A percentile compares a stretch with the other conserved stretches of the same genome.
Conservation (phyloP, 1,140 invertebrate species). For the Lasioglossum albipes region DNA sequence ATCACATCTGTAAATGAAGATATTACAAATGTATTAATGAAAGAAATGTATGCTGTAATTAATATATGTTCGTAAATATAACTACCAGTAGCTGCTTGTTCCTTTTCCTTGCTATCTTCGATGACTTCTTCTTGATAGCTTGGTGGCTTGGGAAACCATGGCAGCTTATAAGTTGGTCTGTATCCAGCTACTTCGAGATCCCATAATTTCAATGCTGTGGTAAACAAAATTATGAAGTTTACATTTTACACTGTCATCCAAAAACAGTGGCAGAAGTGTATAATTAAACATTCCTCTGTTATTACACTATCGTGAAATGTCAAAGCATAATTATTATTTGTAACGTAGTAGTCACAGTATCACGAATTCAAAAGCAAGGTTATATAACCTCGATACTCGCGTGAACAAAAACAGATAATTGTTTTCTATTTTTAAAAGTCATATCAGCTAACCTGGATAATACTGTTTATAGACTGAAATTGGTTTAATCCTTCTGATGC, state of each 20-base stretch:
- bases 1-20: constrained; percentile 74
- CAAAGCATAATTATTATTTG: neutral
- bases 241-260: neutral
- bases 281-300: neutral
- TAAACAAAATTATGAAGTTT: neutral
- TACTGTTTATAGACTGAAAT: constrained; percentile 23
- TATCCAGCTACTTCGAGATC: constrained; percentile 31
- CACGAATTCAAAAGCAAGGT: neutral
- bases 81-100: constrained; percentile 62
- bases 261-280: neutral
- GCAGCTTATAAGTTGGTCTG: constrained; percentile 18
- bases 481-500: constrained; percentile 41
- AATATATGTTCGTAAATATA: constrained; percentile 17
- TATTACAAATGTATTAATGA: constrained; percentile 8
- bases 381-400: constrained; percentile 1
- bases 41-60: constrained; percentile 35
- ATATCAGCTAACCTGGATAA: constrained; percentile 45
- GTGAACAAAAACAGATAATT: neutral
- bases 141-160: constrained; percentile 63
- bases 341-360: neutral
- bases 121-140: constrained; percentile 59
- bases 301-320: neutral
- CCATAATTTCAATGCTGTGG: constrained; percentile 47
- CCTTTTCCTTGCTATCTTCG: constrained; percentile 62
- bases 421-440: neutral